Base-by-base conservation (phyloP, 2,888 invertebrate genomes). In the Platerodrilus igneus region DNA sequence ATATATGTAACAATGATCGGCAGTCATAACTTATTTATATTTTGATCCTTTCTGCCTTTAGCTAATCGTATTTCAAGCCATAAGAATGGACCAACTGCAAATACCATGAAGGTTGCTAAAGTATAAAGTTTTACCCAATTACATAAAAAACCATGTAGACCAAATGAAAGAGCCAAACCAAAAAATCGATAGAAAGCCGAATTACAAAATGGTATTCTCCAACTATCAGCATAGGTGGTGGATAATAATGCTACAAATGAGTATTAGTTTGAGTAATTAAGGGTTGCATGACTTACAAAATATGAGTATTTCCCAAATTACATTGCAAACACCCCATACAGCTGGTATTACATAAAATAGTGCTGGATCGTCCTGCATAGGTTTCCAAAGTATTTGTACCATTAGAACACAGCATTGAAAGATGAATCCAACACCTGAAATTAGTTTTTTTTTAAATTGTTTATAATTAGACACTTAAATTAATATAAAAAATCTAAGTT, bases 241-340 rank as follows among this genome's bases (percentile, higher is more conserved):
- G 70, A 67, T 15, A 71, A 47, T 10, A 71, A 54, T n/a, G 69
- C 71, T 71, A 52, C 6, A 59, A 59, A 30, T 25, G 19, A 31
- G 13, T 26, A 20, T 31, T 9, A 35, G n/a, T 16, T 21, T 17
- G 10, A n/a, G 7, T 22, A 22, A n/a, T 22, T n/a, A 22, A 7
- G 4, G 4, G 9, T 16, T 18, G 6, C 6, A 14, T 8, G 5
- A 59, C 66, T 64, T 57, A 69, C 69, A 64, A 37, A 76, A 77
- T 68, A 74, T 76, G 19, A 79, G 58, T 38, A 86, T 85, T 59
- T 89, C 87, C 88, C 88, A 89, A 50, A 88, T 81, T 11, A 86
- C 84, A 37, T 87, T 86, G 65, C 88, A 88, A 2, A 88, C 87
- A 9, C 87, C 88, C 88, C 88, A 89, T 0, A 86, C 84, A 0